These are phyloP conservation scores for Aurelia sp. DNA, from an alignment of 30 jellyfish, hydroid and myxozoan genomes.

Conservation along the genomic window DNA sequence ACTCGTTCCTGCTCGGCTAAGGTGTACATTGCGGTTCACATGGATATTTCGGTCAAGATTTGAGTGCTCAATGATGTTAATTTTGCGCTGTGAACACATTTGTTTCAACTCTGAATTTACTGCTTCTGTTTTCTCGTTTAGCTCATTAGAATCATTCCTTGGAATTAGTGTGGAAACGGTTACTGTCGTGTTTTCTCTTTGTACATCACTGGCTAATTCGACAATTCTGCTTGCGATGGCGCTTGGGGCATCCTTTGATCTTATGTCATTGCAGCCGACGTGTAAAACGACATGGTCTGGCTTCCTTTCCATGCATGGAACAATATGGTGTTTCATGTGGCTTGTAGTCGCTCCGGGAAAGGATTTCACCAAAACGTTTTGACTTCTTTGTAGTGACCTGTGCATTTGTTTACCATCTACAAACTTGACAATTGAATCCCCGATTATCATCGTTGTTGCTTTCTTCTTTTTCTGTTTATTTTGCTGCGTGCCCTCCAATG, in stretches of 20 bases:
- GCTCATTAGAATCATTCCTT: slow-evolving; percentile 27
- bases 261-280: slow-evolving; percentile 37
- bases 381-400: slow-evolving; percentile 16
- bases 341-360: slow-evolving; percentile 40
- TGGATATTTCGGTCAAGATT: slow-evolving; percentile 20
- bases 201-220: slow-evolving; percentile 16
- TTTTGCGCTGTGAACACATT: slow-evolving; percentile 16
- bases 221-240: slow-evolving; percentile 16
- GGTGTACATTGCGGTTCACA: slow-evolving; percentile 23
- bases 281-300: slow-evolving; percentile 33
- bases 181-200: slow-evolving; percentile 9
- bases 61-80: slow-evolving; percentile 32
- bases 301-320: slow-evolving; percentile 37
- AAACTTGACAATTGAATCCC: background rate
- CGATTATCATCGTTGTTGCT: slow-evolving; percentile 5
- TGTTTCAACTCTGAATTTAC: slow-evolving; percentile 32
- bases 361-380: slow-evolving; percentile 30
- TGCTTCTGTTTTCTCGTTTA: slow-evolving; percentile 25
- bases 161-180: slow-evolving; percentile 28
- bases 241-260: slow-evolving; percentile 33
- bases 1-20: slow-evolving; percentile 22
- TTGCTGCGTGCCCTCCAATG: background rate
- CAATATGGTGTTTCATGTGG: slow-evolving; percentile 45
- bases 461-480: background rate
- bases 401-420: slow-evolving; percentile 25